A percentile compares a stretch with the other conserved stretches of the same genome.
These are phyloP conservation scores for Elephantulus edwardii DNA, from an alignment of 2,113 vertebrate species.

Conservation along the genomic window DNA sequence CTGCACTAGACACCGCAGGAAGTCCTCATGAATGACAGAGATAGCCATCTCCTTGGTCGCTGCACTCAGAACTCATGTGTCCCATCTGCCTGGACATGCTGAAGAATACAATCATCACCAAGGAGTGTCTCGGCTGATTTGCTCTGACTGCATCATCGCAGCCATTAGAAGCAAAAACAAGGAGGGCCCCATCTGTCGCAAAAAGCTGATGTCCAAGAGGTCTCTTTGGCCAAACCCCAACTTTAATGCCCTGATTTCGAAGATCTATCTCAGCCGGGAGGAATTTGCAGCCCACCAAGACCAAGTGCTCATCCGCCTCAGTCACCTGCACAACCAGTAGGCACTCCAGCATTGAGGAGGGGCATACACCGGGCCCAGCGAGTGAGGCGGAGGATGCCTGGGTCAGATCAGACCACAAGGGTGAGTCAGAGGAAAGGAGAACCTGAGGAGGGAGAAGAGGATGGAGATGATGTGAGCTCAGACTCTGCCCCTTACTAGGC, in stretches of 20 bases:
- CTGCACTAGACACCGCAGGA: conserved; percentile 93
- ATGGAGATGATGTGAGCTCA: conserved; percentile 76
- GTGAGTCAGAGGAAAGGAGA: no score
- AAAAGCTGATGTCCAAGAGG: conserved; percentile 93
- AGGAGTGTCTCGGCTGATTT: conserved; percentile 95
- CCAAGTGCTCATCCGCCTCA: conserved; percentile 90
- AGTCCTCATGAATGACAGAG: conserved; percentile 93
- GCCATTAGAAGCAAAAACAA: conserved; percentile 94
- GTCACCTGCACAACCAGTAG: conserved; percentile 92
- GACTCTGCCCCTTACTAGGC: conserved; percentile 75
- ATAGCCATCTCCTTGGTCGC: conserved; percentile 91
- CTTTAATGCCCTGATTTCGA: conserved; percentile 93
- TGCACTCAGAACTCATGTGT: conserved; percentile 95
- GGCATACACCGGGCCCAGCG: conserved; percentile 88
- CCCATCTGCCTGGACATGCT: conserved; percentile 96
- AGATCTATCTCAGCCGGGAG: conserved; percentile 94
- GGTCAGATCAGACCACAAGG: conserved; percentile 91
- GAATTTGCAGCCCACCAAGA: conserved; percentile 95
- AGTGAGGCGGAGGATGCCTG: conserved; percentile 86
- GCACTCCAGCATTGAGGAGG: conserved; percentile 93
- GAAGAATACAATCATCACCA: conserved; percentile 96
- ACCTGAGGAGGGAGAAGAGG: no score
- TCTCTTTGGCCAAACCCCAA: conserved; percentile 92
- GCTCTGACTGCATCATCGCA: conserved; percentile 93
- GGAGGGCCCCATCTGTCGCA: conserved; percentile 93